Evolutionary conservation across 1,140 invertebrate genomes (phyloP), one percentile per base, ranked within the genome.

Genomic region (Cydia fagiglandana): DNA sequence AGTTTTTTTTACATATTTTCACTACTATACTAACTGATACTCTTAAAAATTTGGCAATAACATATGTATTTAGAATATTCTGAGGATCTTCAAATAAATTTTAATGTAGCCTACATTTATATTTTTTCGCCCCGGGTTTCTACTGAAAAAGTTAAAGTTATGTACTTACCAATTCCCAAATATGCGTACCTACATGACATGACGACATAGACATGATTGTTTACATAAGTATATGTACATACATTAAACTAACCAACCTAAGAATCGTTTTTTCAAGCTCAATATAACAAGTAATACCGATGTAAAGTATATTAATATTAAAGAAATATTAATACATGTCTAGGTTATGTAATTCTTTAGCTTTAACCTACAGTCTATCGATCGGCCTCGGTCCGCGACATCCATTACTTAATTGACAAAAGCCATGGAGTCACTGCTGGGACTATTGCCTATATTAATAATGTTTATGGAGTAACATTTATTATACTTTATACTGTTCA

Each of bases 351-450:
- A 17, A 24, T 70, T 17, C n/a, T 41, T 6, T 41, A 41, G 66
- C 34, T 70, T 70, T 9, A 41, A 12, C 12, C 56, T 30, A 38
- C 66, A 64, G 53, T n/a, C 10, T 41, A 78, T 76, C 75, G 78
- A 79, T 78, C 75, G 68, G 9, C 28, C 56, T 66, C 75, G 50
- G 34, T 41, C 28, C 15, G 64, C 66, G 74, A 34, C 53, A 45
- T 79, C 78, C 78, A 81, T 81, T 81, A 81, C 76, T 76, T 81
- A 81, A 81, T 81, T 83, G 81, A 53, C 28, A 75, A 80, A 80
- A 76, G 76, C 76, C 77, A 76, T 79, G 73, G 76, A 77, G 53
- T 66, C 75, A 75, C 13, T 75, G 10, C 50, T 28, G 13, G 53
- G 24, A 70, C 66, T 10, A 10, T 45, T 10, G 34, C 24, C 3